These are phyloP conservation scores for Drosophila oshimai DNA, from an alignment of 1,140 invertebrate species.

Conservation along the genomic window DNA sequence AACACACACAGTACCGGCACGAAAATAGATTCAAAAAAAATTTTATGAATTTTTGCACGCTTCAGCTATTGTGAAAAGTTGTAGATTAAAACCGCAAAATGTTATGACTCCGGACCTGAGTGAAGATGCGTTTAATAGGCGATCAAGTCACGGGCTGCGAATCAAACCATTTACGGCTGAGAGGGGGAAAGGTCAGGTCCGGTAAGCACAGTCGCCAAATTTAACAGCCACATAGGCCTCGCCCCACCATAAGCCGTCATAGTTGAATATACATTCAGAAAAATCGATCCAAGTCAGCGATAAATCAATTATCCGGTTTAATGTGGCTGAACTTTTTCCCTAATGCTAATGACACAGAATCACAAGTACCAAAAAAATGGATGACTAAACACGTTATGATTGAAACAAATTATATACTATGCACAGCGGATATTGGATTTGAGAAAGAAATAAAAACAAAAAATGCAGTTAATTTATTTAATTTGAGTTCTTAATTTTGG, in stretches of 20 bases:
- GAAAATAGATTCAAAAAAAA: constrained; percentile 12
- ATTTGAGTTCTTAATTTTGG: not conserved
- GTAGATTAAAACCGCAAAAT: constrained; percentile 55
- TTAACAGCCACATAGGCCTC: not conserved
- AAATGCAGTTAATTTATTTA: not conserved
- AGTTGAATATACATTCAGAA: not conserved
- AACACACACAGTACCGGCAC: not conserved
- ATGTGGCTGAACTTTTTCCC: constrained; percentile 54
- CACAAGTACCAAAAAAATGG: constrained; percentile 11
- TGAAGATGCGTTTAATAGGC: constrained; percentile 49
- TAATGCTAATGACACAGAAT: constrained; percentile 15
- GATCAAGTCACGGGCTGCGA: constrained; percentile 52
- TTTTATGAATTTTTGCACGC: constrained; percentile 65
- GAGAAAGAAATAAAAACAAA: too few relatives aligned
- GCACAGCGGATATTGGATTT: constrained; percentile 12
- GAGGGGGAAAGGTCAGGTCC: constrained; percentile 35
- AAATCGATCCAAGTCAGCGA: constrained; percentile 1
- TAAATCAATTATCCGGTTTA: constrained; percentile 62
- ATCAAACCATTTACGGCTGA: constrained; percentile 36
- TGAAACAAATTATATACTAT: constrained; percentile 3
- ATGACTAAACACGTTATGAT: constrained; percentile 20
- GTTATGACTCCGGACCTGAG: constrained; percentile 1
- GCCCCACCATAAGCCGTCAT: not conserved
- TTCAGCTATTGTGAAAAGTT: constrained; percentile 67
- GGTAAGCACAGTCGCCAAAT: not conserved